phyloP scores from a whole-genome alignment of 1,140 invertebrate species.

The Pomacea maculata region DNA sequence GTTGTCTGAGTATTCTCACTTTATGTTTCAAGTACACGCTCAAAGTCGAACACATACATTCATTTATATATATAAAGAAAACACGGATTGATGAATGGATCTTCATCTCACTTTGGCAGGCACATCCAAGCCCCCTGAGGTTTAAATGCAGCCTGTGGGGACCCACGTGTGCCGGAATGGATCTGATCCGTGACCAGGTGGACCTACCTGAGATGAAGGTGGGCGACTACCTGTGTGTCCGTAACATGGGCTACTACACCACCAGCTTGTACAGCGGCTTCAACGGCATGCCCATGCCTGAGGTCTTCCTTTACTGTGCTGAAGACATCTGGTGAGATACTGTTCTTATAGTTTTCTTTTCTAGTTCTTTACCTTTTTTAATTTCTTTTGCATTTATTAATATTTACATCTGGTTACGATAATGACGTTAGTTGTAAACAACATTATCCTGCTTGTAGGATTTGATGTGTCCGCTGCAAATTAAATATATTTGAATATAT shows the following conservation, averaged over 20 bases:
- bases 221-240: constrained; percentile 87
- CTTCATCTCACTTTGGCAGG: constrained; percentile 15
- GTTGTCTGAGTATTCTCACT: too few species aligned
- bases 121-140: constrained; percentile 62
- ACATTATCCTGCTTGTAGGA: too few species aligned
- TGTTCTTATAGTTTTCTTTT: not conserved
- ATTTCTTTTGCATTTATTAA: too few species aligned
- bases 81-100: too few species aligned
- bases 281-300: constrained; percentile 83
- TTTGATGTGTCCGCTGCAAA: too few species aligned
- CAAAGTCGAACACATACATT: too few species aligned
- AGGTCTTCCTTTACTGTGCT: constrained; percentile 70
- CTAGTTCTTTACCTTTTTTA: too few species aligned
- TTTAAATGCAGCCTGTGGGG: constrained; percentile 83
- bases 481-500: too few species aligned
- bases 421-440: too few species aligned
- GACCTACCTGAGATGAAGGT: constrained; percentile 79
- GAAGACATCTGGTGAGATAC: constrained; percentile 43
- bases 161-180: constrained; percentile 93
- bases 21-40: too few species aligned
- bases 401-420: too few species aligned
- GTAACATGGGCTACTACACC: constrained; percentile 95
- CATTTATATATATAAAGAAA: accelerated
- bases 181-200: constrained; percentile 79
- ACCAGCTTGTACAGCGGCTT: constrained; percentile 86